A percentile compares a stretch with the other conserved stretches of the same genome.
Evolutionary conservation across 2,797 vertebrate genomes (phyloP).

Genomic region (Falco concolor): DNA sequence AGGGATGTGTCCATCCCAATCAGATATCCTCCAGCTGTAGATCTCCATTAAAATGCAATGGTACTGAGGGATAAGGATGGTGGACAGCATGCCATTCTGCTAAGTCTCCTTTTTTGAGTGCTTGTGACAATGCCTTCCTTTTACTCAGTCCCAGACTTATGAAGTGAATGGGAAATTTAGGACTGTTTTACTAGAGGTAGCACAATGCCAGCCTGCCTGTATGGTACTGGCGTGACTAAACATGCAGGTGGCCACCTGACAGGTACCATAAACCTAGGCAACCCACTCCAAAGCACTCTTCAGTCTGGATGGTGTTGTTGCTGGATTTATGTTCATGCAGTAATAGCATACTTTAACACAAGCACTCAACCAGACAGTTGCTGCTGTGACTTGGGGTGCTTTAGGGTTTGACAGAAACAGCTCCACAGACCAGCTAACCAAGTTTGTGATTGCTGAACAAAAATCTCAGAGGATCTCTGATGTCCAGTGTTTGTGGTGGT

Average conservation of each 20-base stretch:
- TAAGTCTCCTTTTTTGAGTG: not conserved
- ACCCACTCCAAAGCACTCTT: not conserved
- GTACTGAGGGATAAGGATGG: not conserved
- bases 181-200: not conserved
- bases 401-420: not conserved
- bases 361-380: not conserved
- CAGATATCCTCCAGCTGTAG: not conserved
- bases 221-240: not conserved
- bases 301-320: not conserved
- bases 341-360: not conserved
- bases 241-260: not conserved
- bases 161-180: not conserved
- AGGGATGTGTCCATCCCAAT: not conserved
- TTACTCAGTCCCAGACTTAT: not conserved
- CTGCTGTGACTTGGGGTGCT: not conserved
- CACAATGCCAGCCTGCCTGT: not conserved
- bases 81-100: not conserved
- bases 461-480: not conserved
- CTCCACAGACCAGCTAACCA: not conserved
- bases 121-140: not conserved
- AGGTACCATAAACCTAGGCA: not conserved
- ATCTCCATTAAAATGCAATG: not conserved
- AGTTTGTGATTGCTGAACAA: not conserved
- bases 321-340: not conserved
- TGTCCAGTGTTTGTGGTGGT: not conserved